Conservation (phyloP, 1,140 invertebrate species). For the Tetragnatha versicolor region DNA sequence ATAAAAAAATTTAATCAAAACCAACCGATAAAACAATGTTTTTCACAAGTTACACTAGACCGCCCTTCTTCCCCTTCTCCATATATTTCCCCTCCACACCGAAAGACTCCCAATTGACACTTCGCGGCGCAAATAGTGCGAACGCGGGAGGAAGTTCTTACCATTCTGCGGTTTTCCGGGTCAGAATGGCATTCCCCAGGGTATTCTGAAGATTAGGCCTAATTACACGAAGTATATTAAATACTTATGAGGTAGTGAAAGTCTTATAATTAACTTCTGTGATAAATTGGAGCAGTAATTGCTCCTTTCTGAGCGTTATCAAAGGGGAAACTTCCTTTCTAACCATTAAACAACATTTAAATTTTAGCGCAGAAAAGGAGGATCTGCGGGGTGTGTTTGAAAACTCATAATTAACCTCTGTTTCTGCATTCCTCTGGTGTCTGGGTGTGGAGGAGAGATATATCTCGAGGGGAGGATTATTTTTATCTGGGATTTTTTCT, state of each 20-base stretch:
- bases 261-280: slow-evolving; percentile 52
- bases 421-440: too few relatives aligned
- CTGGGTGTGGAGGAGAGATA: background rate
- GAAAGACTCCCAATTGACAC: slow-evolving; percentile 23
- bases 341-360: slow-evolving; percentile 6
- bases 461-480: background rate
- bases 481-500: background rate
- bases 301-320: slow-evolving; percentile 29
- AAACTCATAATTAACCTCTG: too few relatives aligned
- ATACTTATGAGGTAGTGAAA: slow-evolving; percentile 51
- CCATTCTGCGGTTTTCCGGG: slow-evolving; percentile 34
- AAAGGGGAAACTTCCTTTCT: background rate
- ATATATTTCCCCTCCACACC: background rate
- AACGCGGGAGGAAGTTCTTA: background rate
- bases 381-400: too few relatives aligned
- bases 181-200: slow-evolving; percentile 4
- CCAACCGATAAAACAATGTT: too few relatives aligned
- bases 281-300: slow-evolving; percentile 48
- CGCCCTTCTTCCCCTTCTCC: too few relatives aligned
- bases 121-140: background rate
- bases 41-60: too few relatives aligned
- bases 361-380: too few relatives aligned
- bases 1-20: too few relatives aligned
- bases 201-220: slow-evolving; percentile 43
- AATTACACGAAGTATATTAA: slow-evolving; percentile 50